Conservation (phyloP, 2,113 vertebrate genomes). For the Rhabdornis inornatus region DNA sequence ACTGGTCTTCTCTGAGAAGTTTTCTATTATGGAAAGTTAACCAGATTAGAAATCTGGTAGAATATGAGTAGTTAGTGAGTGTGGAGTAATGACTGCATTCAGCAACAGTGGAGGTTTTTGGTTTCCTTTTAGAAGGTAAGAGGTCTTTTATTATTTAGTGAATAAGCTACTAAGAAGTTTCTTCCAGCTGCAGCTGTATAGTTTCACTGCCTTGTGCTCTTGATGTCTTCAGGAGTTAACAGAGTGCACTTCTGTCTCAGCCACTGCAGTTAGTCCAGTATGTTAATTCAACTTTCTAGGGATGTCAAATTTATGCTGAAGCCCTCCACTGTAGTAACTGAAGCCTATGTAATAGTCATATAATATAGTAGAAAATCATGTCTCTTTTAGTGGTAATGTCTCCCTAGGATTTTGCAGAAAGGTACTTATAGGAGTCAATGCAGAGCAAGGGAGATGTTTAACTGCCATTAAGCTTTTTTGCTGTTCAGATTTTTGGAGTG, state of each 20-base stretch:
- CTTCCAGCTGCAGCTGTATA: neutral
- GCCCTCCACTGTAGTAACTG: neutral
- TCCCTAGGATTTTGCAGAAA: neutral
- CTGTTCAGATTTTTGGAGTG: neutral
- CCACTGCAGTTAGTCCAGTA: neutral
- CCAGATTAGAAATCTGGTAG: neutral
- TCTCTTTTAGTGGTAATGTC: neutral
- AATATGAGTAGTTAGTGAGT: neutral
- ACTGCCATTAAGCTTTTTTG: neutral
- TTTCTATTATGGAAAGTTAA: neutral
- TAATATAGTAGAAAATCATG: neutral
- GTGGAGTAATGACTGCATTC: neutral
- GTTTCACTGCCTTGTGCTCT: neutral
- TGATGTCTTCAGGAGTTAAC: neutral
- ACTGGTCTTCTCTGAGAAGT: neutral
- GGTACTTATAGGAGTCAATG: rapidly evolving
- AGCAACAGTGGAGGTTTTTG: neutral
- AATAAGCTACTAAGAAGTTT: neutral
- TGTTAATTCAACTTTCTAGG: neutral
- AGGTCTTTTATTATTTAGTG: neutral
- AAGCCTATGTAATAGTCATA: neutral
- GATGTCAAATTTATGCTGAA: neutral
- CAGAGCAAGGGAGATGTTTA: neutral
- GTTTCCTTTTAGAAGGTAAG: neutral
- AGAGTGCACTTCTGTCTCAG: neutral